A percentile compares a stretch with the other conserved stretches of the same genome.
phyloP scores from a whole-genome alignment of 2,797 vertebrate genomes.

The Pseudocheirus occidentalis region DNA sequence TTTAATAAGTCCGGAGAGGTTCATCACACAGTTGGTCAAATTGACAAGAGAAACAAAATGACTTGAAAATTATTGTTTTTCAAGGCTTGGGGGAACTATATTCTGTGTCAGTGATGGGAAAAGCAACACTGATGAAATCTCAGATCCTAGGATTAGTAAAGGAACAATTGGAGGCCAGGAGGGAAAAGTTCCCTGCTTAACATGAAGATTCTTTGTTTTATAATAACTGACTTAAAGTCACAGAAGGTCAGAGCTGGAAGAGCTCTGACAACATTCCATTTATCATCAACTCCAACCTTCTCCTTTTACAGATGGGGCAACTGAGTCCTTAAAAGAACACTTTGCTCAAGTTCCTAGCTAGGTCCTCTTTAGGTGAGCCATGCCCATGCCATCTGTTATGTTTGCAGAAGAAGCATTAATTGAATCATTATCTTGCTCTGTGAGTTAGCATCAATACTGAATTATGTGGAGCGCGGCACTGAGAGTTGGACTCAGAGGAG shows the following conservation, averaged over 20 bases:
- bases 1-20: background rate
- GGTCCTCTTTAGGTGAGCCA: background rate
- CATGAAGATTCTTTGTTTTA: background rate
- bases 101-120: background rate
- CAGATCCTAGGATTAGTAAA: background rate
- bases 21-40: background rate
- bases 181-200: background rate
- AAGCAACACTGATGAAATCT: background rate
- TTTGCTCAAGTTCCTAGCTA: background rate
- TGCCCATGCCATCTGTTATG: background rate
- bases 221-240: background rate
- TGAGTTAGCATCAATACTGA: background rate
- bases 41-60: background rate
- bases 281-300: background rate
- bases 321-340: background rate
- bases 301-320: background rate
- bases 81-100: background rate
- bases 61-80: background rate
- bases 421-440: background rate
- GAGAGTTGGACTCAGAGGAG: background rate
- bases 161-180: background rate
- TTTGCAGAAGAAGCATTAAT: background rate
- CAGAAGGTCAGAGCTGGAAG: background rate
- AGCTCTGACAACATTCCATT: too few species aligned
- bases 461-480: background rate